Conservation (phyloP, 2,888 invertebrate species). For the Sturmia bella region DNA sequence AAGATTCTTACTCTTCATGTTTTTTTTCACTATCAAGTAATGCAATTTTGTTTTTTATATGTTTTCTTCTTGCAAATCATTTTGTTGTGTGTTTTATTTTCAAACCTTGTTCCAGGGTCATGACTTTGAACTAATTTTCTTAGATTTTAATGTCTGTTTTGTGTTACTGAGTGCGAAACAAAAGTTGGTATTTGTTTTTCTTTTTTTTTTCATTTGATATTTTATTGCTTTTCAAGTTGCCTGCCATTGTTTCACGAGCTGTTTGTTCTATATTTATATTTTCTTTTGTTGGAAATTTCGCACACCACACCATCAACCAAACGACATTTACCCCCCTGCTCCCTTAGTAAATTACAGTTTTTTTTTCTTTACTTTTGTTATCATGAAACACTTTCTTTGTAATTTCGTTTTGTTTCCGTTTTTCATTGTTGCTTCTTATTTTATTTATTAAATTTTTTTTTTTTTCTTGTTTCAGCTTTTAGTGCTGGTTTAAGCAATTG, state of each 20-base stretch:
- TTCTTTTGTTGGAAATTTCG: neutral
- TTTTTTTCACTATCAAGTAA: too few species aligned
- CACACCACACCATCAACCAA: neutral
- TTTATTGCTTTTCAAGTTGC: constrained; percentile 22
- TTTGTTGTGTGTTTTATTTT: neutral
- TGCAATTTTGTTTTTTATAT: too few species aligned
- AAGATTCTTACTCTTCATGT: too few species aligned
- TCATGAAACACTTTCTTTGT: constrained; percentile 24
- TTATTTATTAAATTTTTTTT: constrained; percentile 1
- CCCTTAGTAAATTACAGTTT: neutral
- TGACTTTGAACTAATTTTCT: constrained; percentile 55
- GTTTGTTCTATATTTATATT: constrained; percentile 10
- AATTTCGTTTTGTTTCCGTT: constrained; percentile 32
- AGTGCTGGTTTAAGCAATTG: too few species aligned
- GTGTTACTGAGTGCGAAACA: constrained; percentile 10
- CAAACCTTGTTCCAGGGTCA: constrained; percentile 14
- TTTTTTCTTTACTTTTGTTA: neutral
- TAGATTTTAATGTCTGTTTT: constrained; percentile 11
- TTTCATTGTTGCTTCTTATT: constrained; percentile 26
- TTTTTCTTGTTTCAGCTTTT: neutral
- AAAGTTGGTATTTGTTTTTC: neutral
- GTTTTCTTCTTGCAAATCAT: neutral
- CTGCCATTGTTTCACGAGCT: constrained; percentile 7
- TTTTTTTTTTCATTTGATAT: neutral
- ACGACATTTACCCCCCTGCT: too few species aligned